phyloP scores from a whole-genome alignment of 2,888 invertebrate genomes.

The Stenotaenia linearis region DNA sequence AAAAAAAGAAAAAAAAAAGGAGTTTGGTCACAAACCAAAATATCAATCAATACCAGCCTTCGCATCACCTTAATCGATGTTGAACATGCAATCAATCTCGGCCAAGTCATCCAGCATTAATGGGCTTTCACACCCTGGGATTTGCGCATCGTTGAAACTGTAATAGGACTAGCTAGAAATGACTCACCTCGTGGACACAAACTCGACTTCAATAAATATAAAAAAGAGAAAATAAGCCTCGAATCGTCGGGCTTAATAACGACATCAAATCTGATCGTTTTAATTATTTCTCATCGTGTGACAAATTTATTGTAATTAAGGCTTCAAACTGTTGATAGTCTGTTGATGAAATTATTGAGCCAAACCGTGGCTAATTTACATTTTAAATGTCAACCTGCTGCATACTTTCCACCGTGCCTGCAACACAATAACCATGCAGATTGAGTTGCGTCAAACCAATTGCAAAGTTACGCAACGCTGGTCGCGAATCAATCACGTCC shows the following conservation, averaged over 20 bases:
- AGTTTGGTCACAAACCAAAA: constrained; percentile 1
- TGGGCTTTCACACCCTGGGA: constrained; percentile 14
- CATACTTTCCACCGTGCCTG: not conserved
- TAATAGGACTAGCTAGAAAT: not conserved
- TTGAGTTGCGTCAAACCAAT: constrained; percentile 17
- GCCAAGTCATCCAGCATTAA: constrained; percentile 24
- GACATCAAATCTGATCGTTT: constrained; percentile 5
- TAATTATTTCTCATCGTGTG: constrained; percentile 17
- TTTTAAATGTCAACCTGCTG: constrained; percentile 26
- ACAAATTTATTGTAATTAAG: constrained; percentile 26
- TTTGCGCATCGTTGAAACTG: constrained; percentile 11
- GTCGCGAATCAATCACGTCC: not conserved
- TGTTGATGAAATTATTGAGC: constrained; percentile 26
- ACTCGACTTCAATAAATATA: too few relatives aligned
- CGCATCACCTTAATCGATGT: constrained; percentile 20
- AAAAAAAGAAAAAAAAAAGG: not conserved
- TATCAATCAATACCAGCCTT: constrained; percentile 6
- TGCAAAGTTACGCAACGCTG: constrained; percentile 6
- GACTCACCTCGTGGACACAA: not conserved
- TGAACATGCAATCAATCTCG: constrained; percentile 24
- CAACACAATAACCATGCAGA: not conserved
- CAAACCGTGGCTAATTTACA: constrained; percentile 7
- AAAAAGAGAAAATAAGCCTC: too few relatives aligned
- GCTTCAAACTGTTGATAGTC: constrained; percentile 26
- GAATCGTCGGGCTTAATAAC: not conserved